Base-by-base conservation (phyloP, 2,113 vertebrate species). In the Malaclemys terrapin region DNA sequence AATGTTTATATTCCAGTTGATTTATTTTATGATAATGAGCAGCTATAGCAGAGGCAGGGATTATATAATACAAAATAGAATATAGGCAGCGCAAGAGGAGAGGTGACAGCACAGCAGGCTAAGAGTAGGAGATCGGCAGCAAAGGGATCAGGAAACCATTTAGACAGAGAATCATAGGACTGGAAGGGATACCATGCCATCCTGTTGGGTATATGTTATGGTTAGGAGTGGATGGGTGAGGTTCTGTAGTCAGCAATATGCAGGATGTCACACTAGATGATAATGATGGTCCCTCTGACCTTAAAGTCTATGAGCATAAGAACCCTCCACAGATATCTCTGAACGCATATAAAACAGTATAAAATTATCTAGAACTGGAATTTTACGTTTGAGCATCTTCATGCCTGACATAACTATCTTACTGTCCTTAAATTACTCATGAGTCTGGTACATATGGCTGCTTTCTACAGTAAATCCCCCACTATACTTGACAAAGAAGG, bases 401-500 rank as follows among this genome's bases (percentile, higher is more conserved):
- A 52, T 25, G 42, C 75, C 78, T 31, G 56, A 82, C 13, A 75
- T 20, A 76, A 25, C 22, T 76, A 76, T 76, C 22, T 22, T 10
- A 20, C 11, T 75, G 38, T 10, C 72, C 72, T 76, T 76, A 45
- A 76, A 8, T 45, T 13, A 92, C 38, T 85, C 80, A 59, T 25
- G 12, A 38, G 2, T 87, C 75, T 82, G 54, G 31, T 79, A 10
- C 31, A 0, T n/a, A 4, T 69, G 14, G 29, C 2, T 25, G 14
- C 87, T 42, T 75, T 80, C 45, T n/a, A 7, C 6, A 22, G 62
- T 50, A 54, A 50, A n/a, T 38, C 0, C n/a, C 38, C n/a, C 29
- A 22, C 38, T 2, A 1, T 52, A 75, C 31, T 31, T 79, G 29
- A 1, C 0, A 2, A 53, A 62, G 22, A 22, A 47, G 8, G 38